Evolutionary conservation across 2,888 invertebrate genomes (phyloP), one percentile per base, ranked within the genome.

Genomic region (Caenorhabditis imperialis): DNA sequence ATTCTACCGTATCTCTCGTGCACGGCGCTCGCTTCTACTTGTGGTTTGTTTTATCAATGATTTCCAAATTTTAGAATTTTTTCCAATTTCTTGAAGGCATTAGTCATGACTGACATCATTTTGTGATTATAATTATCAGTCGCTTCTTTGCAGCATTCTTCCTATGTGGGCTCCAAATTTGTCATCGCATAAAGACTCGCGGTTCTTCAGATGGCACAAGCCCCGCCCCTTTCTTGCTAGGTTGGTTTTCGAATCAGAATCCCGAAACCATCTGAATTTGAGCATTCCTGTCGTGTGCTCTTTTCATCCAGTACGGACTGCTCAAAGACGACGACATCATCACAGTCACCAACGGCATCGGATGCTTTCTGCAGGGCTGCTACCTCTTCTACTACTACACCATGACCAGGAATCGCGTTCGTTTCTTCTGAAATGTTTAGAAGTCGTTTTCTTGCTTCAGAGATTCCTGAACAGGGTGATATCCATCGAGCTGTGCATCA

Each of bases 261-360:
- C n/a, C n/a, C 40, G 40, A 12, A 30, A 30, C 10, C 30, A 6
- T 30, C 35, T 10, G 7, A 47, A 23, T 47, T 73, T 27, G 51
- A 74, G 72, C 84, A 8, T 81, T 82, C 37, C 45, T 86, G 90
- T 93, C 94, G 89, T 92, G 92, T 86, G 91, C 91, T 81, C 89
- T 94, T 57, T 94, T 94, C 94, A 89, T 94, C 25, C 90, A 92
- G 57, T 95, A 95, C 89, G 94, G 94, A 33, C 89, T 92, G 77
- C 88, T 92, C 57, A 93, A 93, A 81, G 89, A 91, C 75, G 75
- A 75, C 25, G 22, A 55, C 22, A 63, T 63, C 16, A 70, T 75
- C 33, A 51, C 50, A 1, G 89, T 92, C 84, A 93, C 94, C 0
- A 95, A 95, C 88, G 89, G 91, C 33, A 91, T 94, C 83, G 94